These are phyloP conservation scores for Andrena praecox DNA, from an alignment of 2,888 invertebrate species.

Conservation along the genomic window DNA sequence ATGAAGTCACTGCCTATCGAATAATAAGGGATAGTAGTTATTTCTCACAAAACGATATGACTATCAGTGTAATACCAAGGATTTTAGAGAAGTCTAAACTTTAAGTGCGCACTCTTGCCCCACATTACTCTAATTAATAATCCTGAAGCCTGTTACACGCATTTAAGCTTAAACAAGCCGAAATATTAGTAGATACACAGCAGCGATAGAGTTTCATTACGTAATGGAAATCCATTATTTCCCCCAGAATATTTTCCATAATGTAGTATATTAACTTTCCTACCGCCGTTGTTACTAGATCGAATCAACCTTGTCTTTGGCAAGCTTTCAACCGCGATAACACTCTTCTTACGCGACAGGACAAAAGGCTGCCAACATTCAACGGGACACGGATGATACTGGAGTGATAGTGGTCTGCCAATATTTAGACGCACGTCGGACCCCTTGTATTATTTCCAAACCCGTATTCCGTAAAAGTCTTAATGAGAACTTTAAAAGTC, in stretches of 20 bases:
- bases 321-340: slow-evolving; percentile 58
- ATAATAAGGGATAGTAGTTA: too few species aligned
- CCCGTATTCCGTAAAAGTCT: too few species aligned
- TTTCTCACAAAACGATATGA: too few species aligned
- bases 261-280: slow-evolving; percentile 57
- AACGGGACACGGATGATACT: slow-evolving; percentile 29
- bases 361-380: slow-evolving; percentile 53
- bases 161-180: background rate
- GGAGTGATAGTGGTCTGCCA: slow-evolving; percentile 14
- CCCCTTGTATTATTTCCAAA: background rate
- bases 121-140: too few species aligned
- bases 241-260: slow-evolving; percentile 28
- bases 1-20: too few species aligned
- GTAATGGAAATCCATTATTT: slow-evolving; percentile 51
- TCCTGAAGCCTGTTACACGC: background rate
- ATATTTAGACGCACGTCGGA: slow-evolving; percentile 4
- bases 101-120: too few species aligned
- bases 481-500: too few species aligned
- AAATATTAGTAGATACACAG: slow-evolving; percentile 24
- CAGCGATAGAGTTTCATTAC: slow-evolving; percentile 59
- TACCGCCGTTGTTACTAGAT: slow-evolving; percentile 56
- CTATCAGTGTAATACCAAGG: too few species aligned
- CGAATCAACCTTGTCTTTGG: slow-evolving; percentile 63
- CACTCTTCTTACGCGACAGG: slow-evolving; percentile 45
- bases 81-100: too few species aligned